A percentile compares a stretch with the other conserved stretches of the same genome.
These are phyloP conservation scores for Sebastes kiyomatsui DNA, from an alignment of 2,797 vertebrate genomes.

Conservation along the genomic window DNA sequence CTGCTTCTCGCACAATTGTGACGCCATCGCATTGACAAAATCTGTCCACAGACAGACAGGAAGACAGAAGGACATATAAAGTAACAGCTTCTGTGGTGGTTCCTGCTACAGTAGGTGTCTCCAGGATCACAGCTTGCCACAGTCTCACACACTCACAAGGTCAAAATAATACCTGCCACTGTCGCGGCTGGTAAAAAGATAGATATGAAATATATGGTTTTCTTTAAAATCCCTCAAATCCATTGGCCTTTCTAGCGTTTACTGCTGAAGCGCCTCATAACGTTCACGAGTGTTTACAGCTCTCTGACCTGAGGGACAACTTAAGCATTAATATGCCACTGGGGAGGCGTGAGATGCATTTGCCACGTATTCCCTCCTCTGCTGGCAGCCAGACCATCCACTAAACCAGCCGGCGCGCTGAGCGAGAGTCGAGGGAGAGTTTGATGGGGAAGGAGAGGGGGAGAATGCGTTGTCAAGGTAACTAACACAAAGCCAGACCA, in stretches of 20 bases:
- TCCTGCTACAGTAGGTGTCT: not conserved
- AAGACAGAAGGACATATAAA: not conserved
- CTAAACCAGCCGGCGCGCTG: slow-evolving; percentile 8
- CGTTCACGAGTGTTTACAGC: slow-evolving; percentile 53
- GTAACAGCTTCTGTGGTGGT: not conserved
- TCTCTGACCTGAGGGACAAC: slow-evolving; percentile 50
- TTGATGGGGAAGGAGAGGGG: slow-evolving; percentile 1
- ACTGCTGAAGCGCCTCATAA: slow-evolving; percentile 39
- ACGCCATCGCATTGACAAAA: not conserved
- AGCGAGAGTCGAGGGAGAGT: slow-evolving; percentile 11
- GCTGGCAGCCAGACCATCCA: slow-evolving; percentile 14
- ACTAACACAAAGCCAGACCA: slow-evolving; percentile 30
- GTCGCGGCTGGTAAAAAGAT: not conserved
- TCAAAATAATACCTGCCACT: not conserved
- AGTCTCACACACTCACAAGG: not conserved
- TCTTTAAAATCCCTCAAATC: slow-evolving; percentile 36
- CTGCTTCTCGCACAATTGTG: not conserved
- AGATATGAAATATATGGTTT: not conserved
- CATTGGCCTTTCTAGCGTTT: slow-evolving; percentile 28
- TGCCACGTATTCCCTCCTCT: slow-evolving; percentile 29
- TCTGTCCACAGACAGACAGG: not conserved
- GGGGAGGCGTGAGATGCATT: slow-evolving; percentile 43
- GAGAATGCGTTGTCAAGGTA: slow-evolving; percentile 42
- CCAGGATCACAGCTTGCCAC: not conserved
- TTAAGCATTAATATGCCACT: slow-evolving; percentile 59